A percentile compares a stretch with the other conserved stretches of the same genome.
phyloP scores from a whole-genome alignment of 2,888 invertebrate genomes.

The Apodemia zela region DNA sequence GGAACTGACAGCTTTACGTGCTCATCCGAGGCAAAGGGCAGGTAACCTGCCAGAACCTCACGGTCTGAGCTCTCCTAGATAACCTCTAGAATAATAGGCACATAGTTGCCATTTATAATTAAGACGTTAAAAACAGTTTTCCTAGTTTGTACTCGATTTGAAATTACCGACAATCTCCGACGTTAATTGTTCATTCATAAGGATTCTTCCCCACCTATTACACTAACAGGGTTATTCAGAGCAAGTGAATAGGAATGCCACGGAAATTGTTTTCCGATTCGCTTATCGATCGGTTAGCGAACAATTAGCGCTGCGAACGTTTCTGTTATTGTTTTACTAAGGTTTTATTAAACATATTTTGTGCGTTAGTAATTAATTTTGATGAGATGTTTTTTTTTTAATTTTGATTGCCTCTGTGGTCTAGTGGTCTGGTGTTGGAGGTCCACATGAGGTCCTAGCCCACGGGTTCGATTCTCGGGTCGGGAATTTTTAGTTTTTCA shows the following conservation, averaged over 20 bases:
- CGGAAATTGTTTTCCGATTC: slow-evolving; percentile 31
- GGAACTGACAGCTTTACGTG: no score
- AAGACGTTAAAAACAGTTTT: background rate
- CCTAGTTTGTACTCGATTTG: background rate
- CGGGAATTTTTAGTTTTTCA: no score
- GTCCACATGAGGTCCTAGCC: no score
- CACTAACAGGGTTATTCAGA: slow-evolving; percentile 1
- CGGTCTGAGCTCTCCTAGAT: no score
- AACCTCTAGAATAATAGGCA: no score
- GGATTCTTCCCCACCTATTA: slow-evolving; percentile 7
- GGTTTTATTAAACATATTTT: background rate
- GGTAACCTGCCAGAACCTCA: no score
- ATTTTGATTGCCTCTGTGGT: no score
- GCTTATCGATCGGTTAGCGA: slow-evolving; percentile 27
- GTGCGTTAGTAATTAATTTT: background rate
- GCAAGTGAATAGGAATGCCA: slow-evolving; percentile 13
- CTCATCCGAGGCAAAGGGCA: no score
- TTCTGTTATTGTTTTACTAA: slow-evolving; percentile 17
- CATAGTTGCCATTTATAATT: no score
- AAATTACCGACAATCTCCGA: background rate
- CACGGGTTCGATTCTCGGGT: no score
- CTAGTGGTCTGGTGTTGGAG: no score
- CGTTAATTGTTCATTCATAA: background rate
- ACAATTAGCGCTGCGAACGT: slow-evolving; percentile 25
- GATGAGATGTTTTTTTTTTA: background rate